Conservation (phyloP, 2,113 vertebrate species). For the Symphodus melops region DNA sequence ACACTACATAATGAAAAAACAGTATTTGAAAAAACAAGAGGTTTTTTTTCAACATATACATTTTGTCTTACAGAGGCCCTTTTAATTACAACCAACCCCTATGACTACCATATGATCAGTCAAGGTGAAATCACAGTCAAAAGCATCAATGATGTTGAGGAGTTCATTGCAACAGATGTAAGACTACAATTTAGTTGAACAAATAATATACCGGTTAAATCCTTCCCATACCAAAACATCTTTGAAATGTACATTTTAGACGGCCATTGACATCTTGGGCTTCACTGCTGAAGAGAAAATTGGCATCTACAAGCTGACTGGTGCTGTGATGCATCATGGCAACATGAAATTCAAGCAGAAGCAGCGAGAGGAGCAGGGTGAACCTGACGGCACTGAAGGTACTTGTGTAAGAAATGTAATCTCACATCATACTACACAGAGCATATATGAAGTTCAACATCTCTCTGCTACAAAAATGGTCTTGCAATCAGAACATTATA, state of each 20-base stretch:
- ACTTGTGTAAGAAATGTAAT: not conserved
- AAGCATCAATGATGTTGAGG: slow-evolving; percentile 66
- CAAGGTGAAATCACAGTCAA: slow-evolving; percentile 73
- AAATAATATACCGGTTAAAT: too few species aligned
- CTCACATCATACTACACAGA: not conserved
- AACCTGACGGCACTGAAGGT: slow-evolving; percentile 70
- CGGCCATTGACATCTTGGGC: slow-evolving; percentile 82
- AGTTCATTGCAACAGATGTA: slow-evolving; percentile 75
- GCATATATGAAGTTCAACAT: not conserved
- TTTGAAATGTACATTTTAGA: slow-evolving; percentile 45
- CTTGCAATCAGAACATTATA: too few species aligned
- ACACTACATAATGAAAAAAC: not conserved
- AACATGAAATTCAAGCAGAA: slow-evolving; percentile 75
- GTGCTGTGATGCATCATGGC: slow-evolving; percentile 88
- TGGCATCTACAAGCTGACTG: slow-evolving; percentile 89
- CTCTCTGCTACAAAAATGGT: not conserved
- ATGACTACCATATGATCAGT: slow-evolving; percentile 79
- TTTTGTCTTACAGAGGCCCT: slow-evolving; percentile 60
- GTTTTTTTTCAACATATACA: not conserved
- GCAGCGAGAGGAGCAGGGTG: slow-evolving; percentile 80
- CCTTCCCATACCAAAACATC: too few species aligned
- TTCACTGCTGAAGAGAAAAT: slow-evolving; percentile 88
- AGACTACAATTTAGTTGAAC: not conserved
- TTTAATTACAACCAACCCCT: slow-evolving; percentile 78
- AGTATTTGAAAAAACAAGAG: not conserved